phyloP scores from a whole-genome alignment of 2,113 vertebrate genomes.

The Zosterops borbonicus region DNA sequence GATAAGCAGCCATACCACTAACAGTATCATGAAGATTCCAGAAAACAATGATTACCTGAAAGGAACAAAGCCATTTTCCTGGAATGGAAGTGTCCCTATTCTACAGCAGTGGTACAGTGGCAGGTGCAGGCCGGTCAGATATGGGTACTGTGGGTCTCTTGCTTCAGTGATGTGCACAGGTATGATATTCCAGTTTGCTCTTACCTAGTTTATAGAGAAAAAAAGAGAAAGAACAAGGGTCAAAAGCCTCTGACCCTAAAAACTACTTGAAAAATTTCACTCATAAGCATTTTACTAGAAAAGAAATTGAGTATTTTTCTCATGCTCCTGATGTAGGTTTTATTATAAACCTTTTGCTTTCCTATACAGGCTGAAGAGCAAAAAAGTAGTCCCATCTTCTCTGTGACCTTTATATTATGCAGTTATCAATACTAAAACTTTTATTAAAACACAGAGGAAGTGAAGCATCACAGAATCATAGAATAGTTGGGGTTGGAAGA shows the following conservation, averaged over 20 bases:
- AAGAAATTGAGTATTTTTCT: background rate
- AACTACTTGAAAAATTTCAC: background rate
- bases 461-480: background rate
- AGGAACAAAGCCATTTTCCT: conserved; percentile 36
- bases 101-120: conserved; percentile 38
- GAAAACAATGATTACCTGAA: conserved; percentile 50
- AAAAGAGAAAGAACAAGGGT: background rate
- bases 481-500: background rate
- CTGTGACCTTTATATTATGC: background rate
- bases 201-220: background rate
- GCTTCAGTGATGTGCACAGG: conserved; percentile 50
- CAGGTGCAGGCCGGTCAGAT: conserved; percentile 24
- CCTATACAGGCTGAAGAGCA: background rate
- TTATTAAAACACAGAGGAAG: background rate
- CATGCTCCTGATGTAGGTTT: background rate
- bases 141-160: conserved; percentile 7
- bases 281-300: background rate
- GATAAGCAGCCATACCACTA: conserved; percentile 50
- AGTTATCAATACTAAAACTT: background rate
- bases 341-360: background rate
- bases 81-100: conserved; percentile 54
- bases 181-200: background rate
- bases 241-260: background rate
- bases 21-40: conserved; percentile 49
- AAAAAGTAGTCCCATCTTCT: background rate